Conservation (phyloP, 1,140 invertebrate species). For the Vanessa atalanta region DNA sequence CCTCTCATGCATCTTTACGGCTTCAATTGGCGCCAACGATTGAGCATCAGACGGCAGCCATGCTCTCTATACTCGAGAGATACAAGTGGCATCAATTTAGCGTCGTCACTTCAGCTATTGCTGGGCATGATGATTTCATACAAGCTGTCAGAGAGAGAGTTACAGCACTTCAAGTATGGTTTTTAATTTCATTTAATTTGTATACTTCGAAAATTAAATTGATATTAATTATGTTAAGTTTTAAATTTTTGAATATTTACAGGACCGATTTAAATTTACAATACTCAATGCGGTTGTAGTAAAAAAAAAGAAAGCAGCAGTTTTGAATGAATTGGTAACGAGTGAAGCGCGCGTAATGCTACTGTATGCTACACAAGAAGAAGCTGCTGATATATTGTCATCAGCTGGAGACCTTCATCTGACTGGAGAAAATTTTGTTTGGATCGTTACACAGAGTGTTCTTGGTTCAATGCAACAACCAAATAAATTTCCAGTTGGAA, state of each 20-base stretch:
- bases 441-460: conserved; percentile 98
- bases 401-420: conserved; percentile 91
- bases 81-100: conserved; percentile 99
- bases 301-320: conserved; percentile 86
- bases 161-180: conserved; percentile 85
- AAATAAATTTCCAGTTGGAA: conserved; percentile 93
- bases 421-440: conserved; percentile 96
- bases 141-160: conserved; percentile 94
- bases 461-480: conserved; percentile 87
- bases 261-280: conserved; percentile 94
- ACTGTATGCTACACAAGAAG: conserved; percentile 93
- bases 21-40: conserved; percentile 96
- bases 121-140: conserved; percentile 96
- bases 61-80: conserved; percentile 94
- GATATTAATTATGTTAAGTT: too few relatives aligned
- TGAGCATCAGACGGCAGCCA: conserved; percentile 95
- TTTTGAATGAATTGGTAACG: conserved; percentile 88
- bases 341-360: conserved; percentile 97
- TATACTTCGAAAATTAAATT: background rate
- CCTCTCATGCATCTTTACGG: conserved; percentile 91
- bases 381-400: conserved; percentile 91
- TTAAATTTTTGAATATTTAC: conserved; percentile 26
- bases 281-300: conserved; percentile 92
- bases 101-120: conserved; percentile 95
- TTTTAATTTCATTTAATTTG: background rate